Conservation (phyloP, 2,113 vertebrate genomes). For the Syngnathoides biaculeatus region DNA sequence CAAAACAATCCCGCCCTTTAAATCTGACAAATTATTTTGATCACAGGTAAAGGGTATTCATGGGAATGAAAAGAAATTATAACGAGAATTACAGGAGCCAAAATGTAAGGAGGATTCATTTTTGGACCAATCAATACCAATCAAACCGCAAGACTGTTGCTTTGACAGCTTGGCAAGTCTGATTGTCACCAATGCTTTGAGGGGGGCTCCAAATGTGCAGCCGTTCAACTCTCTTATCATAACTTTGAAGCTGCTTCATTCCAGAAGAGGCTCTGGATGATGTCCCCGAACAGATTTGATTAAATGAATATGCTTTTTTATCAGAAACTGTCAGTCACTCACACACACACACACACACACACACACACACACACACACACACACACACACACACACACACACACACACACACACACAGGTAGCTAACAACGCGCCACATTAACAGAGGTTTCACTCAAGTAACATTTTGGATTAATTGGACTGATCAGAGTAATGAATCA, state of each 20-base stretch:
- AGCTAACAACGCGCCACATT: no score
- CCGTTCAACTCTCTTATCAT: not conserved
- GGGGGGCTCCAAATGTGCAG: not conserved
- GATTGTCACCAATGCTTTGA: not conserved
- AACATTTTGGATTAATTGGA: no score
- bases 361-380: no score
- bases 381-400: no score
- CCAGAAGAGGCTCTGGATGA: slow-evolving; percentile 3
- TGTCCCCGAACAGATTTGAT: slow-evolving; percentile 3
- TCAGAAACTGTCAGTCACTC: slow-evolving; percentile 9
- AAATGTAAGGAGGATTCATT: not conserved
- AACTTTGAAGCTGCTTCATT: slow-evolving; percentile 1
- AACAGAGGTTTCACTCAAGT: no score
- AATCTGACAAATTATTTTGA: not conserved
- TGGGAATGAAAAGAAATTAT: not conserved
- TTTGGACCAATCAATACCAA: not conserved
- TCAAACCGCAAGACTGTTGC: not conserved
- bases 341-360: no score
- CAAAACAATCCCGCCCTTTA: not conserved
- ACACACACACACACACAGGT: no score
- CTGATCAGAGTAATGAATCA: no score
- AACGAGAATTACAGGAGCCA: not conserved
- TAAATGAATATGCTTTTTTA: slow-evolving; percentile 8
- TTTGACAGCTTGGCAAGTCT: not conserved
- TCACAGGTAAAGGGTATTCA: not conserved